A percentile compares a stretch with the other conserved stretches of the same genome.
Conservation (phyloP, 2,113 vertebrate species). For the Syngnathus floridae region DNA sequence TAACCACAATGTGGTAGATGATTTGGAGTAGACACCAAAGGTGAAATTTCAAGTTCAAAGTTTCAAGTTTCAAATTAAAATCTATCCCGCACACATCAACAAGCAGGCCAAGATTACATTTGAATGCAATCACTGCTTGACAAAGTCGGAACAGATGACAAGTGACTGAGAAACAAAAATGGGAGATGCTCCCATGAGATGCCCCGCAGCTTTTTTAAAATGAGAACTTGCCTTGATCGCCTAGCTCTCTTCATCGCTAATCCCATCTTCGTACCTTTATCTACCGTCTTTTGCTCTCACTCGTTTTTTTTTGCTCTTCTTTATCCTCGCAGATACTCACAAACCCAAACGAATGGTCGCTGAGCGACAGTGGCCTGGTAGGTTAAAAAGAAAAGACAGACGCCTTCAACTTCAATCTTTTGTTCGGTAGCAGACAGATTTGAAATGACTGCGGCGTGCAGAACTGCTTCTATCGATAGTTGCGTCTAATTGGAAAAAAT, state of each 20-base stretch:
- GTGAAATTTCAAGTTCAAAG: no score
- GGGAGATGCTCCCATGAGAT: constrained; percentile 25
- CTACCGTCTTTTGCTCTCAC: constrained; percentile 3
- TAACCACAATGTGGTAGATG: no score
- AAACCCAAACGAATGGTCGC: constrained; percentile 23
- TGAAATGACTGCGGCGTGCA: background rate
- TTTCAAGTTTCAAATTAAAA: no score
- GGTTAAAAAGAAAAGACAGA: constrained; percentile 26
- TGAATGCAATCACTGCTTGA: constrained; percentile 1
- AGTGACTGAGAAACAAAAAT: constrained; percentile 1
- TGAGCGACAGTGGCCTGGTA: constrained; percentile 29
- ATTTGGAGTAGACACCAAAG: no score
- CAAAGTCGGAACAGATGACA: constrained; percentile 21
- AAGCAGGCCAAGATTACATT: background rate
- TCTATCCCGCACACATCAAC: background rate
- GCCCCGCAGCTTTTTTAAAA: constrained; percentile 17
- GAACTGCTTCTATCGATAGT: constrained; percentile 15
- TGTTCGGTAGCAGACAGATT: constrained; percentile 3
- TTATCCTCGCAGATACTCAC: constrained; percentile 31
- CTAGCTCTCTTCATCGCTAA: constrained; percentile 13
- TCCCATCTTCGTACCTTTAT: constrained; percentile 19
- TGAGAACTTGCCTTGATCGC: constrained; percentile 22
- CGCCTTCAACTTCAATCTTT: constrained; percentile 17
- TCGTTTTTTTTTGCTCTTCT: constrained; percentile 2
- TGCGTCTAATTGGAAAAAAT: constrained; percentile 16